Conservation (phyloP, 23 tunicate genomes). For the Ascidia mentula region DNA sequence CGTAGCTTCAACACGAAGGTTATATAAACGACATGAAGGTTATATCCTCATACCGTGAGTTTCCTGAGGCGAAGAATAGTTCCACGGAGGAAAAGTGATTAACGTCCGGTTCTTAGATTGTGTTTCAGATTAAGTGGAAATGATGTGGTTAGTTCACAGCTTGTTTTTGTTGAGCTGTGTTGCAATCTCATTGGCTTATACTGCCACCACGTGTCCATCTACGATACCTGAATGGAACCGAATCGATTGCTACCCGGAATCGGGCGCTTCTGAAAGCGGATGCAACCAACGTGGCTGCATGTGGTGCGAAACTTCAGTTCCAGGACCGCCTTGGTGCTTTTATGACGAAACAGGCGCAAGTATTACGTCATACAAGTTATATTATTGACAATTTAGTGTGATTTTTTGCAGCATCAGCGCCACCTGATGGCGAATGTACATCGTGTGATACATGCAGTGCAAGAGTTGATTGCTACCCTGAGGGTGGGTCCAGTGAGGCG, state of each 20-base stretch:
- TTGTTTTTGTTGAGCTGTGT: too few species aligned
- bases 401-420: background rate
- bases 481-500: conserved; percentile 78
- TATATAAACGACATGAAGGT: too few species aligned
- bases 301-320: conserved; percentile 81
- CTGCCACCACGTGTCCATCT: conserved; percentile 84
- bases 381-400: background rate
- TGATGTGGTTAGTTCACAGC: too few species aligned
- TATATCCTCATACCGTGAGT: too few species aligned
- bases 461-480: conserved; percentile 88
- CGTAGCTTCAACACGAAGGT: too few species aligned
- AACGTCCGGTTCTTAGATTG: too few species aligned
- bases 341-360: conserved; percentile 28
- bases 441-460: conserved; percentile 55
- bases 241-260: conserved; percentile 75
- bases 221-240: conserved; percentile 70
- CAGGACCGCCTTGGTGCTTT: conserved; percentile 92
- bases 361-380: background rate
- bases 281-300: conserved; percentile 75
- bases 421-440: conserved; percentile 53
- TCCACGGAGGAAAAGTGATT: too few species aligned
- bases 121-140: too few species aligned
- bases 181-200: too few species aligned
- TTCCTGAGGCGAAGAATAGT: too few species aligned
- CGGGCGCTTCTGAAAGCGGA: conserved; percentile 56